A percentile compares a stretch with the other conserved stretches of the same genome.
Conservation (phyloP, 1,140 invertebrate species). For the Ostrea edulis region DNA sequence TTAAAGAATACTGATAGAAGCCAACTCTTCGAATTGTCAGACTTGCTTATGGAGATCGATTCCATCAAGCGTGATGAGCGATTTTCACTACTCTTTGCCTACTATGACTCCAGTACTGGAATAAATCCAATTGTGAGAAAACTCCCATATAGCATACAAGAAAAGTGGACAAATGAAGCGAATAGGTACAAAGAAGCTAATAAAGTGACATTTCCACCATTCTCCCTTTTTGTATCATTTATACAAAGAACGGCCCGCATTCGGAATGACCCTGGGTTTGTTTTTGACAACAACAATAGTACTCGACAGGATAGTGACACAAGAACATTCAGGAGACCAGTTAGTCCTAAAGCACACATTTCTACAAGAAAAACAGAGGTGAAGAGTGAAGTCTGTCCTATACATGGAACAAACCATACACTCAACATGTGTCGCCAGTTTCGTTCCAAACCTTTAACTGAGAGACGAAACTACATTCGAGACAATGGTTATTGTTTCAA, state of each 20-base stretch:
- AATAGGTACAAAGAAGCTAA: slow-evolving; percentile 44
- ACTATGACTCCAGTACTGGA: background rate
- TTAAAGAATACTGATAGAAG: no score
- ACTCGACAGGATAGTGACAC: no score
- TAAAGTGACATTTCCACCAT: slow-evolving; percentile 40
- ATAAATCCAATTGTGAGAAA: slow-evolving; percentile 37
- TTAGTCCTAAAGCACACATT: no score
- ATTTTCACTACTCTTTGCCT: background rate
- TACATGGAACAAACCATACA: slow-evolving; percentile 33
- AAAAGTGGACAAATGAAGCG: slow-evolving; percentile 49
- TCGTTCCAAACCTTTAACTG: slow-evolving; percentile 29
- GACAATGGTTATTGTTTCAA: slow-evolving; percentile 43
- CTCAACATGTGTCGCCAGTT: slow-evolving; percentile 46
- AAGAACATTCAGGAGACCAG: no score
- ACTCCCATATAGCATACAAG: slow-evolving; percentile 43
- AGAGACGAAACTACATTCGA: slow-evolving; percentile 42
- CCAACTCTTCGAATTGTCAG: no score
- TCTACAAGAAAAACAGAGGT: background rate
- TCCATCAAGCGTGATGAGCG: no score
- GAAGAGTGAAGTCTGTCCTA: background rate
- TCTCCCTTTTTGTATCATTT: slow-evolving; percentile 47
- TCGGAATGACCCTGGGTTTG: slow-evolving; percentile 52
- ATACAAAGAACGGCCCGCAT: slow-evolving; percentile 7
- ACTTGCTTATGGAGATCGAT: no score
- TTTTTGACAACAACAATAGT: no score